A percentile compares a stretch with the other conserved stretches of the same genome.
These are phyloP conservation scores for Yasuhikotakia modesta DNA, from an alignment of 2,797 vertebrate species.

Conservation along the genomic window DNA sequence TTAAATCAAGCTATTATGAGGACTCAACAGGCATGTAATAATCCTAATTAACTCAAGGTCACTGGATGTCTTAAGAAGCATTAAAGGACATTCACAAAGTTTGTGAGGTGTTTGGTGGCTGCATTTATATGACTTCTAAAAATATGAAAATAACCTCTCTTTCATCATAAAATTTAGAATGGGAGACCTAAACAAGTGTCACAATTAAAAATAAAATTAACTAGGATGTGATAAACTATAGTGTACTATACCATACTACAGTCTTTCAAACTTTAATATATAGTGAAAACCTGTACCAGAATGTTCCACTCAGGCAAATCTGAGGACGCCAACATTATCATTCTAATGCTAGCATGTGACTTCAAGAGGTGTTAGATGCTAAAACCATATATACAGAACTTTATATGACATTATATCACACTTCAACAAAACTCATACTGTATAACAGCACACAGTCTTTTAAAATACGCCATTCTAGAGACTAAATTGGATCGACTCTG, in stretches of 20 bases:
- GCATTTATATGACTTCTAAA: constrained; percentile 2
- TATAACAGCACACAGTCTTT: constrained; percentile 22
- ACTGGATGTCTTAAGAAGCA: constrained; percentile 69
- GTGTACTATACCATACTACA: too few species aligned
- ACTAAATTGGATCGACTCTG: constrained; percentile 35
- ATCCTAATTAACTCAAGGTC: constrained; percentile 79
- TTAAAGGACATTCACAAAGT: constrained; percentile 44
- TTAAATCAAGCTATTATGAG: constrained; percentile 68
- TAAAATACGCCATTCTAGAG: constrained; percentile 31
- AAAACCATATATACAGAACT: constrained; percentile 16
- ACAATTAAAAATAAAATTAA: constrained; percentile 19
- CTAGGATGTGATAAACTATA: not conserved
- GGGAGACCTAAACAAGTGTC: not conserved
- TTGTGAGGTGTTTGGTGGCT: constrained; percentile 26
- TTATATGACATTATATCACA: constrained; percentile 31
- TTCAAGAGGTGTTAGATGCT: constrained; percentile 8
- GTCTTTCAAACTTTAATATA: not conserved
- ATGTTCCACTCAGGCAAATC: not conserved
- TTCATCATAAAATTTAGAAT: not conserved
- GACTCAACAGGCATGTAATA: constrained; percentile 80
- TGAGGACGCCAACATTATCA: not conserved
- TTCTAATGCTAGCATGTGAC: constrained; percentile 1
- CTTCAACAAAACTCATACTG: constrained; percentile 35
- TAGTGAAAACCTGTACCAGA: not conserved
- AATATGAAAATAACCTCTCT: constrained; percentile 25